Base-by-base conservation (phyloP, 2,888 invertebrate genomes). In the Augiades crinisus region DNA sequence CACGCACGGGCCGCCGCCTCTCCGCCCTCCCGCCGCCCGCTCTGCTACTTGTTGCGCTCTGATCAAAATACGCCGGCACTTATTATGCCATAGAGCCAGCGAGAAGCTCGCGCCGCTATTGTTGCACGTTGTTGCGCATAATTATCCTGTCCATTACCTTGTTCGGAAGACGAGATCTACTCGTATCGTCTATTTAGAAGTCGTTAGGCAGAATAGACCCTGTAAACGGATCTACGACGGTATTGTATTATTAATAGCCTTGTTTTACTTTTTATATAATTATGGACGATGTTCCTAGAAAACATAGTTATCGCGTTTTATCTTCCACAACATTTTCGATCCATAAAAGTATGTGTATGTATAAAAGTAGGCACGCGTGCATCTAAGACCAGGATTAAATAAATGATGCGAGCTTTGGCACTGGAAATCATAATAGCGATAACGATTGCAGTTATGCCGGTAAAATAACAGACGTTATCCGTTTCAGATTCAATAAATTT, bases 141-240 rank as follows among this genome's bases (percentile, higher is more conserved):
- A 88, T 88, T 88, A 88, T 86, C 83, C 85, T 78, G 84, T 85
- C 84, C 84, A 84, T 85, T 88, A 81, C 85, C 87, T 83, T 86
- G 85, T 87, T 83, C 78, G 82, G 80, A 75, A 68, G 78, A 84
- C 79, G 72, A 70, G 81, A 76, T 77, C 77, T 69, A 71, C 75
- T 76, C 70, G 75, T 76, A 68, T 75, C 74, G 72, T 80, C 83
- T 86, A 85, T 81, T 84, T 83, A 83, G 84, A 80, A 81, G 81
- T 83, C 77, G 81, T 83, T 85, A 84, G 68, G 68, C 70, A 70
- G 74, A 81, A 81, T 84, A 77, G 81, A 71, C 68, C 73, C 72
- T 75, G 77, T 81, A 78, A 81, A 79, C 64, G 75, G 73, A 77
- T 78, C 72, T 65, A 68, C 65, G 70, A 71, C 73, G 75, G 80